Percentiles rank a stretch among this genome's conserved stretches.
Evolutionary conservation across 2,888 invertebrate genomes (phyloP).

Genomic region (Ornithoptera alexandrae): DNA sequence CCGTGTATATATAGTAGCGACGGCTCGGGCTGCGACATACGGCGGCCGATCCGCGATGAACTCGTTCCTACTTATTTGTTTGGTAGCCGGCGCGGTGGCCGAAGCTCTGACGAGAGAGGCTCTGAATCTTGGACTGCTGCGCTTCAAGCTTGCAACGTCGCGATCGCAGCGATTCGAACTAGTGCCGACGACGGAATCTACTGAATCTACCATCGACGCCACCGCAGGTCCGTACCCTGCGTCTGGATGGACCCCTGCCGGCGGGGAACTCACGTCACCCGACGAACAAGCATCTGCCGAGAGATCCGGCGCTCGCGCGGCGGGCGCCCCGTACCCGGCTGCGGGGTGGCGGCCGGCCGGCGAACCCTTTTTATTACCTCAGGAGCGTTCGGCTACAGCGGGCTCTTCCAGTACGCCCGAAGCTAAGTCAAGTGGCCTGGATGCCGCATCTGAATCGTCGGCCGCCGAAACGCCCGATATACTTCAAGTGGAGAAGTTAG

Average conservation of each 20-base stretch:
- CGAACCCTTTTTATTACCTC: slow-evolving; percentile 60
- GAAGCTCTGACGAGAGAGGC: slow-evolving; percentile 70
- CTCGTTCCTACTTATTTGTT: slow-evolving; percentile 52
- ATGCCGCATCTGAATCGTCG: slow-evolving; percentile 49
- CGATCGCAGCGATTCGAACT: slow-evolving; percentile 69
- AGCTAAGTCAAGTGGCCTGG: slow-evolving; percentile 42
- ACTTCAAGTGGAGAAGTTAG: slow-evolving; percentile 53
- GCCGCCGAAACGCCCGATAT: slow-evolving; percentile 51
- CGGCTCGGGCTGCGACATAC: slow-evolving; percentile 3
- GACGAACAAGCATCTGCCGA: slow-evolving; percentile 27
- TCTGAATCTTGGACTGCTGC: slow-evolving; percentile 57
- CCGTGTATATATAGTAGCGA: slow-evolving; percentile 14
- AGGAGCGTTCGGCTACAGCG: slow-evolving; percentile 50
- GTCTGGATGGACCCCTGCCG: slow-evolving; percentile 52
- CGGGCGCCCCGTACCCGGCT: slow-evolving; percentile 58
- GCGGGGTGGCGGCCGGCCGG: slow-evolving; percentile 73
- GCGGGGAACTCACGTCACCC: slow-evolving; percentile 37
- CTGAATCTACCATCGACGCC: slow-evolving; percentile 59
- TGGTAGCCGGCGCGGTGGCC: slow-evolving; percentile 53
- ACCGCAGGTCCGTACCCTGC: slow-evolving; percentile 43
- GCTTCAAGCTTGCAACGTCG: slow-evolving; percentile 70
- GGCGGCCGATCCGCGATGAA: slow-evolving; percentile 55
- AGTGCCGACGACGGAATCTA: slow-evolving; percentile 65
- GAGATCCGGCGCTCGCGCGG: slow-evolving; percentile 51
- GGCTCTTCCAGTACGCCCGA: slow-evolving; percentile 56